Conservation (phyloP, 2,888 invertebrate genomes). For the Phorcus lineatus region DNA sequence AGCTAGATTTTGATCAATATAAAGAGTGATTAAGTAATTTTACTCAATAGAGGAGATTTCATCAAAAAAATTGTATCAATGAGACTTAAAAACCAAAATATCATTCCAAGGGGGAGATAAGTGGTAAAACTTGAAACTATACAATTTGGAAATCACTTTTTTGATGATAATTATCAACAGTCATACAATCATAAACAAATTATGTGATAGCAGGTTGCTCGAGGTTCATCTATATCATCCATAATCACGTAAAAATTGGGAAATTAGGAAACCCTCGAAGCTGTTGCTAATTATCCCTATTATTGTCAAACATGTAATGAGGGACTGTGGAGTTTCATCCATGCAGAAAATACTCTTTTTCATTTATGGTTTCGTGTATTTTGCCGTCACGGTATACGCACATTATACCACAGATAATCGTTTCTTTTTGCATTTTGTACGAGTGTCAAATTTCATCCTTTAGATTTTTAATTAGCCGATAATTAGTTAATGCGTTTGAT, state of each 20-base stretch:
- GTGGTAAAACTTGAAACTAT: no score
- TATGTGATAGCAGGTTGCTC: no score
- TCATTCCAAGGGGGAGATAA: no score
- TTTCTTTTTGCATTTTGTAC: neutral
- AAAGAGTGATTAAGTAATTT: no score
- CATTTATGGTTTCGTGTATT: neutral
- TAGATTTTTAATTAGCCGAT: conserved; percentile 14
- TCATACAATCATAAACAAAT: no score
- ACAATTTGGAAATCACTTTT: no score
- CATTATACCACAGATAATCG: neutral
- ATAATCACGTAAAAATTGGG: neutral
- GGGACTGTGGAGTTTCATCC: neutral
- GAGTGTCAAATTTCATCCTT: neutral
- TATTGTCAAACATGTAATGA: neutral
- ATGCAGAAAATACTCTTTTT: neutral
- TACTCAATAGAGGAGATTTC: no score
- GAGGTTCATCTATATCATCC: no score
- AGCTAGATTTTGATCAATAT: no score
- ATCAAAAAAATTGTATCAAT: no score
- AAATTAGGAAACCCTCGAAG: neutral
- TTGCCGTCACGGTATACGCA: neutral
- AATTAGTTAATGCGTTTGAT: conserved; percentile 19
- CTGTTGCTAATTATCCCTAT: neutral
- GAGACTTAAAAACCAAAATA: no score
- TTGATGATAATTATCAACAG: no score